phyloP scores from a whole-genome alignment of 2,888 invertebrate species.

The Tinea trinotella region DNA sequence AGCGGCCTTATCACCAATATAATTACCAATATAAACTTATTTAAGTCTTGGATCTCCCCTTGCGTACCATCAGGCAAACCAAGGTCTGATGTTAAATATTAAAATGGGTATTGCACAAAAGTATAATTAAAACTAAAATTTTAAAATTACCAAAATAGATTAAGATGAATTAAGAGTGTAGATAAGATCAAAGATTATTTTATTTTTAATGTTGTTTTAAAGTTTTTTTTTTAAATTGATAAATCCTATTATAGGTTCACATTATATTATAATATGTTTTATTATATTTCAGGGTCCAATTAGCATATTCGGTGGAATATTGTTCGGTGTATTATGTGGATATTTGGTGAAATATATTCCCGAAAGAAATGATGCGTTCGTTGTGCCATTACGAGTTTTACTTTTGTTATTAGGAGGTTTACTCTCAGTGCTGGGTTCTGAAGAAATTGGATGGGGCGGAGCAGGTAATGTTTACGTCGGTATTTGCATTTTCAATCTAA shows the following conservation, averaged over 20 bases:
- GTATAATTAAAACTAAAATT: no score
- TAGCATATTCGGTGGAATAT: conserved; percentile 84
- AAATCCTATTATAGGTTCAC: neutral
- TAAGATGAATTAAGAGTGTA: neutral
- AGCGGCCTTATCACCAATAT: no score
- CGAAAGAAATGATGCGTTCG: conserved; percentile 84
- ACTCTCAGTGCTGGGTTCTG: conserved; percentile 89
- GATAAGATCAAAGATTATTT: neutral
- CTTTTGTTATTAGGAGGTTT: conserved; percentile 87
- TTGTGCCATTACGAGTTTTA: conserved; percentile 84
- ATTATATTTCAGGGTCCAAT: conserved; percentile 76
- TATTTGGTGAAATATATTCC: conserved; percentile 86
- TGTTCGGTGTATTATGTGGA: conserved; percentile 87
- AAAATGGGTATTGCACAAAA: no score
- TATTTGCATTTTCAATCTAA: no score
- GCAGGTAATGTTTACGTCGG: conserved; percentile 65
- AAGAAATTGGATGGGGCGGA: conserved; percentile 80
- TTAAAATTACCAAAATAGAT: no score
- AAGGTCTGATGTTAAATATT: neutral
- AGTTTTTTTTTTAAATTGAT: no score
- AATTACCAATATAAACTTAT: no score
- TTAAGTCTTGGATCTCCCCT: no score
- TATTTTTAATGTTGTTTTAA: neutral
- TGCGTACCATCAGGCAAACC: no score
- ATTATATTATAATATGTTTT: conserved; percentile 15